Evolutionary conservation across 2,797 vertebrate species (phyloP), one percentile per base, ranked within the genome.

Genomic region (Tenualosa ilisha): DNA sequence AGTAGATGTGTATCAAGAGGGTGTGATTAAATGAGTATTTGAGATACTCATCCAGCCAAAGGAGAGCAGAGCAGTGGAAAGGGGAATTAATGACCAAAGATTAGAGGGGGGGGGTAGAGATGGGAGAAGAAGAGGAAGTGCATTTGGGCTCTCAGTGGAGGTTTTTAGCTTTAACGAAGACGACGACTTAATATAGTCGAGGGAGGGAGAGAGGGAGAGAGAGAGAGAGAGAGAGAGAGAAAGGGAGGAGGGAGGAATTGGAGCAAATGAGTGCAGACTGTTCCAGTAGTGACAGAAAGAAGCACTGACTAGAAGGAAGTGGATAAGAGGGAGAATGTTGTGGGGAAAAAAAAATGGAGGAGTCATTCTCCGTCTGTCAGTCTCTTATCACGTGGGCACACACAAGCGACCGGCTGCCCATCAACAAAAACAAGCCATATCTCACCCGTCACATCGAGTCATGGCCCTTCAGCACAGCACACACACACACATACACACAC

Each of bases 81-180:
- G 31, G 31, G 4, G 31, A 72, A 72, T 72, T 37, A 72, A 72
- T 72, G 65, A 15, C 26, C 8, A 26, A 72, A 72, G 65, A 72
- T 72, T 31, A 72, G 24, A 40, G 24, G 63, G 12, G 63, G 31
- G 26, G 9, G 24, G n/a, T 5, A 8, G 24, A 12, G 1, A 37
- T 11, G 12, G 4, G n/a, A 37, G 31, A 37, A 31, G 65, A 31
- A 37, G 31, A 37, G 13, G 65, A 31, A 72, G 65, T 31, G 13
- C 65, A 72, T 72, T 72, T 72, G 31, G 24, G 13, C 26, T 72
- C 65, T 72, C 65, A 17, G 26, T 3, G 65, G 65, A 72, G 65
- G 65, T 17, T 72, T 72, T 72, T 72, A 72, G 65, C 65, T 40
- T 72, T 72, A 72, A 72, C 65, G 65, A 72, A 72, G 65, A 31